Base-by-base conservation (phyloP, 2,113 vertebrate genomes). In the Urocynchramus pylzowi region DNA sequence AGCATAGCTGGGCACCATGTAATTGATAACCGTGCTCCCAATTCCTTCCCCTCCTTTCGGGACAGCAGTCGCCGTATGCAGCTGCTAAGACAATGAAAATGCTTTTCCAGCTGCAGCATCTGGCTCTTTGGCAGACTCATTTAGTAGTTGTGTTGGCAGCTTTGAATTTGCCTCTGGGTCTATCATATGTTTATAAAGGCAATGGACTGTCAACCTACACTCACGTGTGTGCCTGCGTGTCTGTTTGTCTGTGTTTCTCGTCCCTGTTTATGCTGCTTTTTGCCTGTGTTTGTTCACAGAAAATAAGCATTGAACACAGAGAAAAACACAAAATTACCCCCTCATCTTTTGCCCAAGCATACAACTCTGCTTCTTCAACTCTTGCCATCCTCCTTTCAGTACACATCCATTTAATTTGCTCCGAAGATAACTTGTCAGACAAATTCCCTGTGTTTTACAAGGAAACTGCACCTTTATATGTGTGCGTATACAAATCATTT, bases 51-150 rank as follows among this genome's bases (percentile, higher is more conserved):
- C 61, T 94, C 56, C 74, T 93, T 97, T 91, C 0, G 4, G 85
- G 70, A 57, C 5, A 82, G 45, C 60, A 84, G 44, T 30, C 0
- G 8, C 37, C 1, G 54, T 82, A 85, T 89, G 81, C 82, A 95
- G 81, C 93, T 96, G 91, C 84, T 93, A 87, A 96, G 89, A 96
- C 59, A 69, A 97, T 96, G 87, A 90, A 92, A 91, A 89, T 54
- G 37, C 86, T 86, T 96, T 60, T 80, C 70, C 82, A 87, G 74
- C 54, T 93, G 70, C 60, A 92, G 92, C 95, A 90, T 91, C 87
- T 96, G 92, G 89, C 69, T 93, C 70, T 91, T 96, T 95, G 93
- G 96, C 90, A 97, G 82, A 94, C 79, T 95, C 74, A 86, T 89
- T 92, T 88, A 75, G 65, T 79, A 96, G 87, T 70, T 89, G 67